Conservation (phyloP, 1,140 invertebrate species). For the Kradibia gibbosae region DNA sequence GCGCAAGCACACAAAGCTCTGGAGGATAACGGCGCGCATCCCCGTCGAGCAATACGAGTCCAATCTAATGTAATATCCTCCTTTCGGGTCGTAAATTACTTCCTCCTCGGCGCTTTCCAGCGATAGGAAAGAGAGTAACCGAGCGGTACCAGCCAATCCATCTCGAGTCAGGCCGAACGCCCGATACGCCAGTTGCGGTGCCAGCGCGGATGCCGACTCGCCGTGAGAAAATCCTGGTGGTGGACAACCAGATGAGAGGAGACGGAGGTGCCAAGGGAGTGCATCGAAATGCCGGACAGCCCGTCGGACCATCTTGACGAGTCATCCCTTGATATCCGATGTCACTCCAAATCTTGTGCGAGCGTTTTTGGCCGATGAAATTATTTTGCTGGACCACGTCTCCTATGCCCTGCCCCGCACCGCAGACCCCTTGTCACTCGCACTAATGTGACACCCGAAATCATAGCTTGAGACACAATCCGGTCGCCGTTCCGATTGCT, state of each 20-base stretch:
- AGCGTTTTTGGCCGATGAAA: background rate
- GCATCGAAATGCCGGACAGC: conserved; percentile 33
- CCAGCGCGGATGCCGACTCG: conserved; percentile 37
- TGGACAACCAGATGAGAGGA: conserved; percentile 37
- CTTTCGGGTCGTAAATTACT: conserved; percentile 40
- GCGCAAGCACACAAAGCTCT: conserved; percentile 10
- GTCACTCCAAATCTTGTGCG: background rate
- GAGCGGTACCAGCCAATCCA: conserved; percentile 54
- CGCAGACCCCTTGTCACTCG: too few species aligned
- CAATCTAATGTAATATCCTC: conserved; percentile 42
- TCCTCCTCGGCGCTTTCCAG: conserved; percentile 23
- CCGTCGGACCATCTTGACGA: background rate
- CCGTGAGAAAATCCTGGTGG: conserved; percentile 56
- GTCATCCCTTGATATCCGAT: background rate
- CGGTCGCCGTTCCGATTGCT: too few species aligned
- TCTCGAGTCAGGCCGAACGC: conserved; percentile 48
- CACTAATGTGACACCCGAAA: too few species aligned
- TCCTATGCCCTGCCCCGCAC: background rate
- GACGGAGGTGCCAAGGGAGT: background rate
- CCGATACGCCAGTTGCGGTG: conserved; percentile 35
- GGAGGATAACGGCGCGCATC: background rate
- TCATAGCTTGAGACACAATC: too few species aligned
- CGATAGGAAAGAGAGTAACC: conserved; percentile 8
- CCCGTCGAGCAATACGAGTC: conserved; percentile 39
- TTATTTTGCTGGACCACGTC: background rate